A percentile compares a stretch with the other conserved stretches of the same genome.
These are phyloP conservation scores for Sandelia bainsii DNA, from an alignment of 2,797 vertebrate genomes.

Conservation along the genomic window DNA sequence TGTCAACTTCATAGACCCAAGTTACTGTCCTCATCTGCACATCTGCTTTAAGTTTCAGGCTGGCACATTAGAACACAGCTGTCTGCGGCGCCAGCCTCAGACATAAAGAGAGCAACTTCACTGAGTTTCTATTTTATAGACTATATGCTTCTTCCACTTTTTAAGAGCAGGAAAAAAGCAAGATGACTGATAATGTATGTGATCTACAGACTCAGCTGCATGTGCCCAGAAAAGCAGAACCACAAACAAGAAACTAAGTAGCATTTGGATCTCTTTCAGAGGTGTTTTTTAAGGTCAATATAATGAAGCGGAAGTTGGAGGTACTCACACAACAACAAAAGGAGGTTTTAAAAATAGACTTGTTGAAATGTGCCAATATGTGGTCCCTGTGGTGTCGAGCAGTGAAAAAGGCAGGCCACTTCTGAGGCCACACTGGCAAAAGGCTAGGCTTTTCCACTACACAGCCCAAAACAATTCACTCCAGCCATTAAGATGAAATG, in stretches of 20 bases:
- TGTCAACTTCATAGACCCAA: background rate
- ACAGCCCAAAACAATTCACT: slow-evolving; percentile 81
- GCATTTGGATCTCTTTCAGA: slow-evolving; percentile 71
- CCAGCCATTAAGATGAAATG: slow-evolving; percentile 83
- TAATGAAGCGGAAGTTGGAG: slow-evolving; percentile 79
- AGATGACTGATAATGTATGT: slow-evolving; percentile 63
- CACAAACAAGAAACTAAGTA: slow-evolving; percentile 70
- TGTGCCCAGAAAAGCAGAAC: slow-evolving; percentile 74
- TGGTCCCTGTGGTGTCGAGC: slow-evolving; percentile 80
- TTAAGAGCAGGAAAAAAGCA: slow-evolving; percentile 39
- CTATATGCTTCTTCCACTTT: slow-evolving; percentile 52
- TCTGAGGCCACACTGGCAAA: slow-evolving; percentile 77
- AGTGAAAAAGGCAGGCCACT: slow-evolving; percentile 78
- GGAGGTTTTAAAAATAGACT: slow-evolving; percentile 76
- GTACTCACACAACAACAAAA: slow-evolving; percentile 80
- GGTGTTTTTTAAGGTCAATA: slow-evolving; percentile 79
- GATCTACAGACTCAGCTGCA: slow-evolving; percentile 56
- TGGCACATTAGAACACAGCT: slow-evolving; percentile 39
- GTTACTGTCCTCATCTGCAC: background rate
- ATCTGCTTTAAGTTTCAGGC: slow-evolving; percentile 6
- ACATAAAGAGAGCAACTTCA: slow-evolving; percentile 55
- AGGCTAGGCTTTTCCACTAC: slow-evolving; percentile 80
- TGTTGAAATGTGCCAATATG: slow-evolving; percentile 83
- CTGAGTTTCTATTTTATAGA: slow-evolving; percentile 65
- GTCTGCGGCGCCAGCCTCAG: slow-evolving; percentile 43